phyloP scores from a whole-genome alignment of 2,797 vertebrate species.

The Esox masquinongy region DNA sequence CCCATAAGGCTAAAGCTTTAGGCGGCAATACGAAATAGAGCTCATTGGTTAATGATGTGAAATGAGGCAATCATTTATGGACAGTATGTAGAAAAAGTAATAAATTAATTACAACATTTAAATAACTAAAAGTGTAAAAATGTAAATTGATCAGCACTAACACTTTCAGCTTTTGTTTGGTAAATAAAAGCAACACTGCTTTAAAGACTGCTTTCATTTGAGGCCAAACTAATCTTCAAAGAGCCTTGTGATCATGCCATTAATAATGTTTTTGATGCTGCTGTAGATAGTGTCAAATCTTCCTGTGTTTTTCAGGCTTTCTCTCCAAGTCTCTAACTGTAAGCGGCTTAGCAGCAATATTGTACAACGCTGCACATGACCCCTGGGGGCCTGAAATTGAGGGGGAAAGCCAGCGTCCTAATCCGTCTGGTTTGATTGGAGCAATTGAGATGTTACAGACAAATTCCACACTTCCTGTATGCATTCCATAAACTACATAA shows the following conservation, averaged over 20 bases:
- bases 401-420: conserved; percentile 2
- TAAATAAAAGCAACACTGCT: neutral
- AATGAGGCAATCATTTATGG: neutral
- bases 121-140: neutral
- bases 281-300: conserved; percentile 22
- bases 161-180: neutral
- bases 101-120: neutral
- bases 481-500: neutral
- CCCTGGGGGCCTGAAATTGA: conserved; percentile 17
- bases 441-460: neutral
- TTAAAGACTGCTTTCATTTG: conserved; percentile 9
- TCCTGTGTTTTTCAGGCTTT: conserved; percentile 9
- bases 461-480: neutral
- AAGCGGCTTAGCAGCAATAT: conserved; percentile 26
- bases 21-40: neutral
- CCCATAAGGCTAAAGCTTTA: too few species aligned
- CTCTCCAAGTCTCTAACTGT: conserved; percentile 12
- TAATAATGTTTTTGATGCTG: conserved; percentile 20
- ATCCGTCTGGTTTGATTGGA: conserved; percentile 21
- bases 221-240: conserved; percentile 30
- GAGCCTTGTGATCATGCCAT: conserved; percentile 19
- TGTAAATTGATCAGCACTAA: neutral
- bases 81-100: neutral
- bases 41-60: neutral
- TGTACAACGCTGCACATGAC: neutral